Conservation (phyloP, 1,140 invertebrate species). For the Drosophila lacteicornis region DNA sequence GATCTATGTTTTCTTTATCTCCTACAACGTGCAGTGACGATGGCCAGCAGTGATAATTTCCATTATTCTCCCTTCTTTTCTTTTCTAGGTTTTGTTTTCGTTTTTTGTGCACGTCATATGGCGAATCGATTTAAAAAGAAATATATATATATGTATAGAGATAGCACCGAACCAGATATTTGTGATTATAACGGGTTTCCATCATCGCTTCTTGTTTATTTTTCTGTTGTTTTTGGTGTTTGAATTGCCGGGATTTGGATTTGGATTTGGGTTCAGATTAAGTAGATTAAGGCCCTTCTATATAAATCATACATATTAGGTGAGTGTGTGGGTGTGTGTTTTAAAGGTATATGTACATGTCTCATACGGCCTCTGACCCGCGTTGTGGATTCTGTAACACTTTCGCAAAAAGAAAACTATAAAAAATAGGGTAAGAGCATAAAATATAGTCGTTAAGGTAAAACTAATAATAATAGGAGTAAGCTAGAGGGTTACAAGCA, state of each 20-base stretch:
- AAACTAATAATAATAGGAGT: slow-evolving; percentile 21
- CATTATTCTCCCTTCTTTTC: neutral
- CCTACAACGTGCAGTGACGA: slow-evolving; percentile 31
- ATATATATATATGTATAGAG: neutral
- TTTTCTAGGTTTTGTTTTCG: neutral
- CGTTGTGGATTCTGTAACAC: no score
- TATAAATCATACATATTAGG: slow-evolving; percentile 43
- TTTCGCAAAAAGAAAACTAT: neutral
- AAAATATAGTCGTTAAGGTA: slow-evolving; percentile 14
- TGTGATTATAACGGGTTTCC: neutral
- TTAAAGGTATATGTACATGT: slow-evolving; percentile 37
- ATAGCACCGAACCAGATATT: slow-evolving; percentile 37
- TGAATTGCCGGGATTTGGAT: slow-evolving; percentile 16
- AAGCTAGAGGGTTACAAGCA: slow-evolving; percentile 9
- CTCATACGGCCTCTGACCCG: slow-evolving; percentile 2
- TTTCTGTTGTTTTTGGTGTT: slow-evolving; percentile 21
- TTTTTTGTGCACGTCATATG: slow-evolving; percentile 40
- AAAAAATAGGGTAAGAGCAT: neutral
- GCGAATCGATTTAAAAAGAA: slow-evolving; percentile 5
- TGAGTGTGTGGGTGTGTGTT: slow-evolving; percentile 14
- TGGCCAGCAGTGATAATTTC: slow-evolving; percentile 23
- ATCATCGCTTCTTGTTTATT: slow-evolving; percentile 2
- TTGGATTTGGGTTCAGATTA: slow-evolving; percentile 63
- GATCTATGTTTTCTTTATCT: slow-evolving; percentile 5
- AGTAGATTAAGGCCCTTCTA: slow-evolving; percentile 63